Percentiles rank a stretch among this genome's conserved stretches.
These are phyloP conservation scores for Microtus pennsylvanicus DNA, from an alignment of 2,113 vertebrate genomes.

Conservation along the genomic window DNA sequence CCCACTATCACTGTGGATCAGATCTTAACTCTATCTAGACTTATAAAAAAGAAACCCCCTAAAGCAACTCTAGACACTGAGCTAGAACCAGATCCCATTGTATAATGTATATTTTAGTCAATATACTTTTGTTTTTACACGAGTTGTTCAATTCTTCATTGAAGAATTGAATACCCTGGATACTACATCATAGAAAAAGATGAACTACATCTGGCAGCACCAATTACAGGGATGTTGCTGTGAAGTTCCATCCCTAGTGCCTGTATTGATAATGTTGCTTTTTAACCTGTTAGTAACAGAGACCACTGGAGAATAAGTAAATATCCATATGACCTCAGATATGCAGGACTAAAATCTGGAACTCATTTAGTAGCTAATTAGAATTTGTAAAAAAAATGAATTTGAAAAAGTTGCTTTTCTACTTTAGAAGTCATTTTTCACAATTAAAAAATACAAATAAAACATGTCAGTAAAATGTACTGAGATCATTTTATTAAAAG, in stretches of 20 bases:
- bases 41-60: background rate
- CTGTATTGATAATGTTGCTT: background rate
- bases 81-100: background rate
- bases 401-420: background rate
- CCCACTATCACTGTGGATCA: background rate
- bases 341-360: background rate
- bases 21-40: background rate
- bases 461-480: background rate
- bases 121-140: background rate
- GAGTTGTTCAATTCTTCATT: background rate
- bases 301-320: background rate
- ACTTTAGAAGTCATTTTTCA: background rate
- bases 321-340: background rate
- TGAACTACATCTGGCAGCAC: no score
- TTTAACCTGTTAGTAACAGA: background rate
- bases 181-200: background rate
- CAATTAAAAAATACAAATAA: background rate
- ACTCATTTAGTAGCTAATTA: background rate
- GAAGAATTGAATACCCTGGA: background rate
- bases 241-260: background rate
- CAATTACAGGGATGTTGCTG: background rate
- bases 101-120: background rate
- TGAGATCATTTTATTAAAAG: slow-evolving; percentile 15
- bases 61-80: background rate
- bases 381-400: background rate